Percentiles rank a stretch among this genome's conserved stretches.
phyloP scores from a whole-genome alignment of 2,113 vertebrate genomes.

The Apeltes quadracus region DNA sequence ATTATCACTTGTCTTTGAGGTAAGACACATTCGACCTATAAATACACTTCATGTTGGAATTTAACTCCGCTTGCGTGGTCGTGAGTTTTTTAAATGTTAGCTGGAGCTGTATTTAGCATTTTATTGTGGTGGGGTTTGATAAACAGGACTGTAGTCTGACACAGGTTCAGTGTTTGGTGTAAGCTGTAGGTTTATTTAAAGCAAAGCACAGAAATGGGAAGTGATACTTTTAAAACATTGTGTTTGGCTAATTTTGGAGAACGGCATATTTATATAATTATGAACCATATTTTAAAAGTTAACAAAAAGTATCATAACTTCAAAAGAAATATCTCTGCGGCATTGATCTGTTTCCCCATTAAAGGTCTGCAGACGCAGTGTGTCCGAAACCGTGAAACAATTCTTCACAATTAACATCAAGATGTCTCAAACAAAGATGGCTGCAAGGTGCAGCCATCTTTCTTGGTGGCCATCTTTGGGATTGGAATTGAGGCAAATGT shows the following conservation, averaged over 20 bases:
- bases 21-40: conserved; percentile 43
- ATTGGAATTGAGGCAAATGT: background rate
- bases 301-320: background rate
- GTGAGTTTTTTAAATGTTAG: background rate
- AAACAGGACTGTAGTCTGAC: background rate
- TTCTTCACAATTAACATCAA: background rate
- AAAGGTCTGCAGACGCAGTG: rapidly evolving
- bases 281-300: background rate
- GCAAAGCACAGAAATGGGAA: background rate
- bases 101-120: background rate
- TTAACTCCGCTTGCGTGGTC: background rate
- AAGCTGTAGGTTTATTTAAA: background rate
- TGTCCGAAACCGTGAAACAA: background rate
- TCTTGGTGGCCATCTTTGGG: background rate
- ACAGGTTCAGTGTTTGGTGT: background rate
- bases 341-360: no score
- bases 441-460: background rate
- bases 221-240: background rate
- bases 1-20: conserved; percentile 54
- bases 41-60: background rate
- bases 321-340: background rate
- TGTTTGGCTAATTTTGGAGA: background rate
- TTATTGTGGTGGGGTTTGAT: background rate
- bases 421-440: conserved; percentile 29
- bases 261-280: no score